A percentile compares a stretch with the other conserved stretches of the same genome.
Conservation (phyloP, 2,797 vertebrate species). For the Buphagus erythrorhynchus region DNA sequence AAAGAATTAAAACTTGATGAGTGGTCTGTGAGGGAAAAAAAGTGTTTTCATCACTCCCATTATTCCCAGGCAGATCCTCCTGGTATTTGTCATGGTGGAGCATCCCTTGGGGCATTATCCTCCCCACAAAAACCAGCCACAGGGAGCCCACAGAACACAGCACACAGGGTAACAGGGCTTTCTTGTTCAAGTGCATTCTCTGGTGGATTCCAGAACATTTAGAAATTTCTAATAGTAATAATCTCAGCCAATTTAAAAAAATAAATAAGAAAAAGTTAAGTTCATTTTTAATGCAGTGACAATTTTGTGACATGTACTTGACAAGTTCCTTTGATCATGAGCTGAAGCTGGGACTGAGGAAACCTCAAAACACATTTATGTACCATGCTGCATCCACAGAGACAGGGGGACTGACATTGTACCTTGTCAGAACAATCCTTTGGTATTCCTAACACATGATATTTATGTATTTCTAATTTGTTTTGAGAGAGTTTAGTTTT, state of each 20-base stretch:
- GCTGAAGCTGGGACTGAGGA: constrained; percentile 1
- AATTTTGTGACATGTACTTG: constrained; percentile 6
- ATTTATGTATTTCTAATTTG: constrained; percentile 66
- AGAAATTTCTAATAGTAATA: not conserved
- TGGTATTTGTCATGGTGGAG: not conserved
- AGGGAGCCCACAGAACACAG: accelerated
- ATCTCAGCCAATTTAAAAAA: not conserved
- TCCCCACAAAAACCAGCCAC: not conserved
- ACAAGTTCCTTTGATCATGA: constrained; percentile 45
- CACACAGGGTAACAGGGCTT: not conserved
- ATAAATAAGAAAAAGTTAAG: not conserved
- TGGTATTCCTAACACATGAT: constrained; percentile 31
- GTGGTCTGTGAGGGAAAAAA: not conserved
- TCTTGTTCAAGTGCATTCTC: not conserved
- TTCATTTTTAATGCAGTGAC: constrained; percentile 8
- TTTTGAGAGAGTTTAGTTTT: constrained; percentile 56
- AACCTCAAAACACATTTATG: constrained; percentile 13
- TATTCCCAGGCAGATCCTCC: not conserved
- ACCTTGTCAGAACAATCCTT: constrained; percentile 50
- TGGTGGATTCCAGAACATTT: not conserved
- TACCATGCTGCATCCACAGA: not conserved
- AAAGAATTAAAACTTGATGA: not conserved
- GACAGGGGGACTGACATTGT: not conserved
- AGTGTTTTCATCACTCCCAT: not conserved
- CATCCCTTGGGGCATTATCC: not conserved